A percentile compares a stretch with the other conserved stretches of the same genome.
Evolutionary conservation across 2,797 vertebrate species (phyloP).

Genomic region (Arvicola amphibius): DNA sequence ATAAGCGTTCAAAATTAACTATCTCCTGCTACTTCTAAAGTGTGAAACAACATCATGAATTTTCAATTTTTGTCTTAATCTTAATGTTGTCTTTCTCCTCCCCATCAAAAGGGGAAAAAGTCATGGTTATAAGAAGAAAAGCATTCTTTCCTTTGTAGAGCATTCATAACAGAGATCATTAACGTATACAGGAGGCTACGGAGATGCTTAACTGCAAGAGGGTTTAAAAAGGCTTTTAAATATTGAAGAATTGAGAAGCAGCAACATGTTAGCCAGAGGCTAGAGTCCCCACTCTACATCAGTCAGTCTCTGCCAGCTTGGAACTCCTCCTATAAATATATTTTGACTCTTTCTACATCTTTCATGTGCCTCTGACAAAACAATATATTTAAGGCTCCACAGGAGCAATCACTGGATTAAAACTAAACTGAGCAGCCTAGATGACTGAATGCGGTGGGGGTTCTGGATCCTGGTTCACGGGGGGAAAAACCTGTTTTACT

Average conservation of each 20-base stretch:
- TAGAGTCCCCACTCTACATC: slow-evolving; percentile 69
- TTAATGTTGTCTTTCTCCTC: slow-evolving; percentile 85
- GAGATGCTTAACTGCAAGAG: slow-evolving; percentile 49
- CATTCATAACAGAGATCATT: slow-evolving; percentile 76
- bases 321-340: slow-evolving; percentile 73
- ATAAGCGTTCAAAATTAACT: slow-evolving; percentile 89
- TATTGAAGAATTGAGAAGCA: slow-evolving; percentile 79
- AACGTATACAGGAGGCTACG: slow-evolving; percentile 51
- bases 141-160: slow-evolving; percentile 72
- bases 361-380: slow-evolving; percentile 72
- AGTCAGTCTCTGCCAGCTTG: slow-evolving; percentile 72
- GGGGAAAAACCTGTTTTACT: slow-evolving; percentile 72
- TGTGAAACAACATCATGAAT: slow-evolving; percentile 88
- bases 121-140: slow-evolving; percentile 71
- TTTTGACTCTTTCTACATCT: slow-evolving; percentile 78
- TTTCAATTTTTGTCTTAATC: slow-evolving; percentile 83
- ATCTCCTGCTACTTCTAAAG: slow-evolving; percentile 89
- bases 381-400: slow-evolving; percentile 33
- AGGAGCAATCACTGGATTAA: slow-evolving; percentile 52
- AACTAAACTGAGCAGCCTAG: slow-evolving; percentile 65
- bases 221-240: slow-evolving; percentile 80
- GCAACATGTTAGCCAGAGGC: slow-evolving; percentile 72
- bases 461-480: slow-evolving; percentile 74
- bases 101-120: slow-evolving; percentile 69
- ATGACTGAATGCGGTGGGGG: slow-evolving; percentile 51